Conservation (phyloP, 2,888 invertebrate species). For the Microplitis deprimator region DNA sequence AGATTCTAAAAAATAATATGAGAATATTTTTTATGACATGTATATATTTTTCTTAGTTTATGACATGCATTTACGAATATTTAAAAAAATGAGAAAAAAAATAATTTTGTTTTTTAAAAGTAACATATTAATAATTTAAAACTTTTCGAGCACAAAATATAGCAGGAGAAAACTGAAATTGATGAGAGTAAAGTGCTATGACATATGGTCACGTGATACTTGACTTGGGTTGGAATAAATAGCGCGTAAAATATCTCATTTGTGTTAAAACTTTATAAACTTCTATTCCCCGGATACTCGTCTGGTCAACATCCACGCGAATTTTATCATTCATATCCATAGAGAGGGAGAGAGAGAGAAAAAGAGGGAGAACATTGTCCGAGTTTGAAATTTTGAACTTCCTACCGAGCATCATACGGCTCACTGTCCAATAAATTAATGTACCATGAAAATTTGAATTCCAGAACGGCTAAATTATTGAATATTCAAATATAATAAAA, state of each 20-base stretch:
- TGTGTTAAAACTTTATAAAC: constrained; percentile 36
- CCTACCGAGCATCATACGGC: constrained; percentile 21
- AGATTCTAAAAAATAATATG: too few species aligned
- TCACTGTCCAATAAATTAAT: constrained; percentile 23
- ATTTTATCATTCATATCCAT: constrained; percentile 17
- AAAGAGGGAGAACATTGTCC: constrained; percentile 9
- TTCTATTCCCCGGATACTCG: constrained; percentile 30
- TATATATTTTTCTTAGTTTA: too few species aligned
- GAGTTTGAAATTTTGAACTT: constrained; percentile 25
- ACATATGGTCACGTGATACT: constrained; percentile 8
- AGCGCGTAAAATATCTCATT: constrained; percentile 44
- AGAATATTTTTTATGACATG: too few species aligned
- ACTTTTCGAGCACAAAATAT: background rate
- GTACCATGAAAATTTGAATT: constrained; percentile 17
- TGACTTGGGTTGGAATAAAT: constrained; percentile 27
- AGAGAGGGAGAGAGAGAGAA: background rate
- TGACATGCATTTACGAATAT: too few species aligned
- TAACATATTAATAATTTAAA: background rate
- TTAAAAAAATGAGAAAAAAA: background rate
- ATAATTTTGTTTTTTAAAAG: background rate
- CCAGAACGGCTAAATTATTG: constrained; percentile 6
- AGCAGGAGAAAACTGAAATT: background rate
- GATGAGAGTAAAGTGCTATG: background rate
- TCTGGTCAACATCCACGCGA: constrained; percentile 19
- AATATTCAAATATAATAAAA: constrained; percentile 25